Evolutionary conservation across 2,888 invertebrate genomes (phyloP).

Genomic region (Drosophila hawaiiensis): DNA sequence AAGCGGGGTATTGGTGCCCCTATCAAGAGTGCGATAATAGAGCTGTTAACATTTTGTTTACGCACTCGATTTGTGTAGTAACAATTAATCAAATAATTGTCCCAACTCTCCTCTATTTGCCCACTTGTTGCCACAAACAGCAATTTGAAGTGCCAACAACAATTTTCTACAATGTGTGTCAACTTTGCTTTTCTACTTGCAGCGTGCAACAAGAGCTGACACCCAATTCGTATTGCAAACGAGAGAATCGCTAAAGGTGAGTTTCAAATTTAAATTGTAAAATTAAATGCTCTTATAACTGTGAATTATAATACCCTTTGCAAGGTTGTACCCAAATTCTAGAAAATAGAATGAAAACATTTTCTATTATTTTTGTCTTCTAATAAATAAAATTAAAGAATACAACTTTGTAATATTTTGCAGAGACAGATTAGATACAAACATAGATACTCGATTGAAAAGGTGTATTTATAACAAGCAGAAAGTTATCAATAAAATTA

Average conservation of each 20-base stretch:
- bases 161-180: background rate
- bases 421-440: background rate
- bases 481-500: background rate
- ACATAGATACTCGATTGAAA: background rate
- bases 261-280: background rate
- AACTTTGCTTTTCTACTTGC: constrained; percentile 20
- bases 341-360: background rate
- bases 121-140: constrained; percentile 1
- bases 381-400: background rate
- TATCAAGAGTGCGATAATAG: constrained; percentile 51
- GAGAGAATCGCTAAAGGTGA: background rate
- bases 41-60: constrained; percentile 64
- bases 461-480: background rate
- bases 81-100: constrained; percentile 65
- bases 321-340: no score
- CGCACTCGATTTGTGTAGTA: constrained; percentile 34
- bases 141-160: constrained; percentile 1
- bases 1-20: constrained; percentile 14
- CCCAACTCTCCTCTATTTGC: constrained; percentile 2
- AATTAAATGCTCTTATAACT: background rate
- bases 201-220: constrained; percentile 27
- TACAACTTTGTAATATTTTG: background rate
- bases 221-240: background rate
- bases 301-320: background rate
- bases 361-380: background rate